Percentiles rank a stretch among this genome's conserved stretches.
phyloP scores from a whole-genome alignment of 2,113 vertebrate species.

The Grantiella picta region DNA sequence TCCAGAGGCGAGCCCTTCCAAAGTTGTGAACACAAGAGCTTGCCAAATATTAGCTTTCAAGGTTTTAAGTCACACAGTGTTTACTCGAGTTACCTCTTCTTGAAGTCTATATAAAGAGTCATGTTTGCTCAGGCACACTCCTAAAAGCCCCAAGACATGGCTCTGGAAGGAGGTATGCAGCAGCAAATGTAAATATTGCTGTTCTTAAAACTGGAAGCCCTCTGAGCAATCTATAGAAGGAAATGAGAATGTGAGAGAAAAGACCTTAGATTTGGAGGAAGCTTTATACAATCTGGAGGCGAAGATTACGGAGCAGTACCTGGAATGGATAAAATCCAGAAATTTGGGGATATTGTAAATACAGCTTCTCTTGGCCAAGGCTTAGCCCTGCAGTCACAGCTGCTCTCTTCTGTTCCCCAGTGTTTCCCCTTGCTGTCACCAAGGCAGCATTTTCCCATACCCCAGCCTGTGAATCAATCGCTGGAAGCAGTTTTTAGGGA shows the following conservation, averaged over 20 bases:
- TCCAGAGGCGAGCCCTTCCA: slow-evolving; percentile 67
- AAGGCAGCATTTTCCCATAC: background rate
- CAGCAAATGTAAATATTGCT: slow-evolving; percentile 61
- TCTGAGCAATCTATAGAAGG: background rate
- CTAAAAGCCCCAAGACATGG: slow-evolving; percentile 42
- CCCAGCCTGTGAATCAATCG: background rate
- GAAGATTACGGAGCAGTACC: background rate
- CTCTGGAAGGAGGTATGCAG: slow-evolving; percentile 53
- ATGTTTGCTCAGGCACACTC: slow-evolving; percentile 63
- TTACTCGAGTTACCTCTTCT: slow-evolving; percentile 65
- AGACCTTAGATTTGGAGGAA: background rate
- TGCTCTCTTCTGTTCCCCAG: background rate
- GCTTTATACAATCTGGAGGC: background rate
- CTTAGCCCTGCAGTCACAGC: background rate
- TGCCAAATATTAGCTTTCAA: slow-evolving; percentile 78
- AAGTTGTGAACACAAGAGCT: slow-evolving; percentile 63
- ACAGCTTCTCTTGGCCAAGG: background rate
- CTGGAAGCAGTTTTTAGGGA: background rate
- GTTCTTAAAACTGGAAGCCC: slow-evolving; percentile 10
- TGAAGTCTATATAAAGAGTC: slow-evolving; percentile 60
- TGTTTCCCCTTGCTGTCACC: background rate
- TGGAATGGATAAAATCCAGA: background rate
- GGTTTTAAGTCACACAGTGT: slow-evolving; percentile 45
- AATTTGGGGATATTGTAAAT: background rate
- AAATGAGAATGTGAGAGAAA: background rate